A percentile compares a stretch with the other conserved stretches of the same genome.
Conservation (phyloP, 2,797 vertebrate genomes). For the Antrozous pallidus region DNA sequence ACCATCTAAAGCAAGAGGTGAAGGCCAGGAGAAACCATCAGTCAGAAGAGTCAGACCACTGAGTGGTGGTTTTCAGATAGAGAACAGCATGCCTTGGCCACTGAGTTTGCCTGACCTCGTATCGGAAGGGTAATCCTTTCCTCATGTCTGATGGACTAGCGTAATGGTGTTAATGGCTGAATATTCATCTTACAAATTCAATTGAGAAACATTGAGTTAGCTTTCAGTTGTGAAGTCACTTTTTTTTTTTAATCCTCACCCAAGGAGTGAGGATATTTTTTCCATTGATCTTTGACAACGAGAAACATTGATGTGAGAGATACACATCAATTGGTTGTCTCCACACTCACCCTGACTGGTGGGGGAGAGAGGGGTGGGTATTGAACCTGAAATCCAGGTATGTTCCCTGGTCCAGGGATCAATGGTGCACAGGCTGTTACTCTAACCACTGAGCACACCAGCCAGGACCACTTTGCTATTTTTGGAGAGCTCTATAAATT, state of each 20-base stretch:
- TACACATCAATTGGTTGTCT: no score
- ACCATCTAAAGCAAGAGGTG: slow-evolving; percentile 54
- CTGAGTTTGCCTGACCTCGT: slow-evolving; percentile 34
- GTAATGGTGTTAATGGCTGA: not conserved
- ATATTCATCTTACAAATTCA: not conserved
- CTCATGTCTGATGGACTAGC: not conserved
- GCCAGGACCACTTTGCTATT: not conserved
- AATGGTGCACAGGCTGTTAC: no score
- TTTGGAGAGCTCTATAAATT: not conserved
- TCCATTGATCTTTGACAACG: no score
- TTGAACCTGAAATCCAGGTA: no score
- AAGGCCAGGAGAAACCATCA: slow-evolving; percentile 68
- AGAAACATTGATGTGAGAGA: no score
- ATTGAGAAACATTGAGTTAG: not conserved
- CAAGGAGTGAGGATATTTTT: no score
- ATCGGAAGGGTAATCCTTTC: slow-evolving; percentile 38
- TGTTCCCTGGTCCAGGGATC: no score
- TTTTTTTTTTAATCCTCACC: no score
- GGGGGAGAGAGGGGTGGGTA: no score
- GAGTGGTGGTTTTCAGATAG: slow-evolving; percentile 58
- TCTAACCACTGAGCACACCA: no score
- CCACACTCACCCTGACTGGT: no score
- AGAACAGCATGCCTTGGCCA: slow-evolving; percentile 76
- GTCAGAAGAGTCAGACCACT: not conserved
- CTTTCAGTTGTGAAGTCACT: not conserved